Conservation (phyloP, 1,140 invertebrate genomes). For the Druon quercuslanigerum region DNA sequence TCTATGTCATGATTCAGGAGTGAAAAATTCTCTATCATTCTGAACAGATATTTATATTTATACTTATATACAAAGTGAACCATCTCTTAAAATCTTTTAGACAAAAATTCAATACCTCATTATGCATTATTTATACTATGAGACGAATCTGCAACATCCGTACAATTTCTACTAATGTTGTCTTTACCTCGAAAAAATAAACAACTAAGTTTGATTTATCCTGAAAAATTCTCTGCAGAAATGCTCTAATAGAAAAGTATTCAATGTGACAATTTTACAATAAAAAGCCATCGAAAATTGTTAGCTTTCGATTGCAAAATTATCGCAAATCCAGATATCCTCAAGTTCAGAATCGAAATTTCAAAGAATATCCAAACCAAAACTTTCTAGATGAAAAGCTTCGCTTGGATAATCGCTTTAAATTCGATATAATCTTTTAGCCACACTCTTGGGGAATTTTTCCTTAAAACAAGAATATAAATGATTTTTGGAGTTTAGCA, state of each 20-base stretch:
- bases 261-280: constrained; percentile 42
- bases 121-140: constrained; percentile 44
- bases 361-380: constrained; percentile 32
- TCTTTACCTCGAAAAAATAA: constrained; percentile 32
- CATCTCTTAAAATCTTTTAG: constrained; percentile 38
- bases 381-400: constrained; percentile 31
- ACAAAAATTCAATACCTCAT: constrained; percentile 52
- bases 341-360: constrained; percentile 39
- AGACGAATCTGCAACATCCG: constrained; percentile 49
- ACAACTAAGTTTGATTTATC: too few species aligned
- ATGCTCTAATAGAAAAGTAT: constrained; percentile 39
- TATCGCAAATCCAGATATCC: constrained; percentile 30
- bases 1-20: not conserved
- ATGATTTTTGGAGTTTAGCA: not conserved
- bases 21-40: constrained; percentile 36
- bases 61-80: constrained; percentile 49
- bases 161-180: constrained; percentile 45
- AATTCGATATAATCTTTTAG: not conserved
- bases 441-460: not conserved
- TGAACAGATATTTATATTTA: constrained; percentile 53
- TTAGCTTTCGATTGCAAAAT: constrained; percentile 1
- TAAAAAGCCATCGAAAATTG: not conserved
- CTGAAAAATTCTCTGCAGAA: too few species aligned
- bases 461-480: not conserved
- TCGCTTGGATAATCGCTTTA: too few species aligned